Base-by-base conservation (phyloP, 2,113 vertebrate genomes). In the Miniopterus natalensis region DNA sequence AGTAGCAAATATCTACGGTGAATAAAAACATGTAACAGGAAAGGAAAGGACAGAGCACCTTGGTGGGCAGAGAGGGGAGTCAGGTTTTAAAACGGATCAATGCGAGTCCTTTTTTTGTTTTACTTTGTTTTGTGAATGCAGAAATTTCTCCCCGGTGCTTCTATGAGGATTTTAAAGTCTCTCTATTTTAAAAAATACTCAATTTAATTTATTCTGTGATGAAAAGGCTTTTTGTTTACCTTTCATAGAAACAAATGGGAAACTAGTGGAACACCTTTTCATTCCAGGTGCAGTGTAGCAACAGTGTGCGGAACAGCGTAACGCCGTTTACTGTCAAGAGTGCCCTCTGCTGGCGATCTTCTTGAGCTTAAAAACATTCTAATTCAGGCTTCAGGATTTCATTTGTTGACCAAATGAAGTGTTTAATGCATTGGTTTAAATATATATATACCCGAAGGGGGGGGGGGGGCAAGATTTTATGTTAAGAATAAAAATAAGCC, bases 341-440 rank as follows among this genome's bases (percentile, higher is more conserved):
- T 73, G 96, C 98, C 98, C 98, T 98, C 98, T 98, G 95, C 96
- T 98, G 98, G 97, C 70, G 40, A 0, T 1, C 23, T 42, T 5
- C 31, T 90, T 88, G 70, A 86, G 75, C 14, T 21, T 14, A 36
- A 36, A 42, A 36, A 14, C n/a, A 66, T 4, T 63, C 12, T 55
- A 9, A 15, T 66, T 31, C 49, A 51, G 85, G 3, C 21, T 53
- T 53, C n/a, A 40, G 49, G 1, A n/a, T 93, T 86, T 97, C 31
- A 68, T 79, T 94, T 36, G 84, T 51, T 83, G n/a, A 75, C 12
- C 10, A 27, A 78, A 9, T 57, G 42, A 47, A 14, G 7, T 88
- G 89, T 86, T 89, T 51, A 73, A 45, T 53, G 57, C n/a, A 63
- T 75, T 59, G 17, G 2, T 75, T 75, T 75, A 75, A 51, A 77